Conservation (phyloP, 2,888 invertebrate species). For the Drosophila pseudotakahashii region DNA sequence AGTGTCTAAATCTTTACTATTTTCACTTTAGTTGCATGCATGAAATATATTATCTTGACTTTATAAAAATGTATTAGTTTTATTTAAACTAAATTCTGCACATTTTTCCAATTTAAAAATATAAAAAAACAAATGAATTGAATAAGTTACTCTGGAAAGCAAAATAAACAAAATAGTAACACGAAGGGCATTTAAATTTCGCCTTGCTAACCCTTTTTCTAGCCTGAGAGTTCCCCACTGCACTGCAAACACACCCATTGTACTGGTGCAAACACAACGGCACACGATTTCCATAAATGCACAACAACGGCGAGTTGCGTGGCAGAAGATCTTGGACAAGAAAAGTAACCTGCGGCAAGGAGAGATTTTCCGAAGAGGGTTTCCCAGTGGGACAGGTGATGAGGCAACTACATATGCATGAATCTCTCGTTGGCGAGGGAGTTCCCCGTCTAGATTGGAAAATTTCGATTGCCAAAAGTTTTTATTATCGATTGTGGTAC, state of each 20-base stretch:
- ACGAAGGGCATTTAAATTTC: constrained; percentile 19
- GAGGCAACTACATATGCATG: constrained; percentile 24
- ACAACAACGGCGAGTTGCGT: constrained; percentile 50
- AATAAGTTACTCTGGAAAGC: not conserved
- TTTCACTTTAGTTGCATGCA: too few species aligned
- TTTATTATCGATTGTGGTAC: constrained; percentile 4
- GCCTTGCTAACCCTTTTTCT: constrained; percentile 26
- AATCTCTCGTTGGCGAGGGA: constrained; percentile 4
- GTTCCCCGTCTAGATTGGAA: not conserved
- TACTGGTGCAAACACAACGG: constrained; percentile 6
- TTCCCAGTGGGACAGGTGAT: constrained; percentile 6
- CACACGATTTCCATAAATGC: constrained; percentile 70
- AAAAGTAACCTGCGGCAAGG: constrained; percentile 33
- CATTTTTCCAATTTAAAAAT: too few species aligned
- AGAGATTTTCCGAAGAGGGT: constrained; percentile 6
- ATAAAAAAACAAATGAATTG: not conserved
- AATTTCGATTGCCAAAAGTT: constrained; percentile 12
- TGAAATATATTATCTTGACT: too few species aligned
- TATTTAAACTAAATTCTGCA: too few species aligned
- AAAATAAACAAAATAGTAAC: not conserved
- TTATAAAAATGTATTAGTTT: too few species aligned
- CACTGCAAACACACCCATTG: constrained; percentile 12
- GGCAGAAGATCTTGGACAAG: constrained; percentile 51
- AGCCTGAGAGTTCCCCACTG: constrained; percentile 47
- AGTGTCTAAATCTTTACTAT: too few species aligned